Percentiles rank a stretch among this genome's conserved stretches.
Conservation (phyloP, 2,113 vertebrate species). For the Platycercus adscitus region DNA sequence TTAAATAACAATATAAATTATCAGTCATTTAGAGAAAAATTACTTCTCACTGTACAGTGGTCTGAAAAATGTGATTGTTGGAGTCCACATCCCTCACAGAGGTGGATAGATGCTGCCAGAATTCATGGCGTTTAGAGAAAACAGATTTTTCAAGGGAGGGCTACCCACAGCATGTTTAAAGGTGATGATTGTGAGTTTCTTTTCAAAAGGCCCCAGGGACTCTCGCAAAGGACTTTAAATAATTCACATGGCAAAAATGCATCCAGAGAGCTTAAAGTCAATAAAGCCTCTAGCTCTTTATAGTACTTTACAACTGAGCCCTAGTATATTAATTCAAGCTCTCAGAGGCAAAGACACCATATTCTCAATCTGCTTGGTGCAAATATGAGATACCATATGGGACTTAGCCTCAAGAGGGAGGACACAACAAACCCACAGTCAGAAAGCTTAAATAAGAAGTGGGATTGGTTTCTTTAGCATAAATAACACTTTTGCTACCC, state of each 20-base stretch:
- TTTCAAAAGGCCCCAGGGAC: constrained; percentile 45
- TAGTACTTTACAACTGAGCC: not conserved
- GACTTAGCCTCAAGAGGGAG: constrained; percentile 11
- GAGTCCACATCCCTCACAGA: not conserved
- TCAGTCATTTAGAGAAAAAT: not conserved
- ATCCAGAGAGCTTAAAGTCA: constrained; percentile 28
- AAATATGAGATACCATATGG: constrained; percentile 47
- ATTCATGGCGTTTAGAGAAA: not conserved
- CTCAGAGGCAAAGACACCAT: not conserved
- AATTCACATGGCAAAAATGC: constrained; percentile 46
- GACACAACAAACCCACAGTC: constrained; percentile 8
- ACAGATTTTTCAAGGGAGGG: not conserved
- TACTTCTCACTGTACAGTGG: not conserved
- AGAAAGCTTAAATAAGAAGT: constrained; percentile 26
- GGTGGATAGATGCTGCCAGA: not conserved
- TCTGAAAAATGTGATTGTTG: not conserved
- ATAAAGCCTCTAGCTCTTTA: constrained; percentile 46
- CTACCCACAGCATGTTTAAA: not conserved
- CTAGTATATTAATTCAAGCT: constrained; percentile 40
- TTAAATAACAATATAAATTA: not conserved
- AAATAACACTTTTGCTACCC: constrained; percentile 45
- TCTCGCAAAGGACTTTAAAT: not conserved
- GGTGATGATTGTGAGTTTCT: not conserved
- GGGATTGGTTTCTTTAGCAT: constrained; percentile 21
- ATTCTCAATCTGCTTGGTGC: constrained; percentile 15